Base-by-base conservation (phyloP, 2,797 vertebrate genomes). In the Sarcoramphus papa region DNA sequence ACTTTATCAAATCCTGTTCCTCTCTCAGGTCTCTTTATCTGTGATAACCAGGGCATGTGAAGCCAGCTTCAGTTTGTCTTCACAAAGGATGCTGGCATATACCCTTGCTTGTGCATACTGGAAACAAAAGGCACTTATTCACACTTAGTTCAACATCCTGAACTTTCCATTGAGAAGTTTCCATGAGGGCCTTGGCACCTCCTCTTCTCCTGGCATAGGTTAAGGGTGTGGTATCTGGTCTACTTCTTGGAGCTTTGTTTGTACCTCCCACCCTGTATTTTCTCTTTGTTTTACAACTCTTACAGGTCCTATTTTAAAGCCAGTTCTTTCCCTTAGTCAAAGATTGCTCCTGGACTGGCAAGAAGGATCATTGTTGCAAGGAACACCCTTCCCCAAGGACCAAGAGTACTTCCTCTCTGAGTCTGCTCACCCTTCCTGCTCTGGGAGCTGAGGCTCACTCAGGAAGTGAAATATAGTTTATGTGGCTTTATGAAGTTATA, bases 371-470 rank as follows among this genome's bases (percentile, higher is more conserved):
- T 2, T 69, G 30, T 43, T 65, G 68, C 20, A 76, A 76, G 89
- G 30, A 97, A 81, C 93, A 90, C 91, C 93, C 87, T 94, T 97
- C 85, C 95, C 69, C 20, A 40, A 84, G 65, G 85, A 78, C 51
- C 47, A 14, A 72, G 21, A 7, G 20, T 80, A 18, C 51, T 96
- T 96, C 87, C 89, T 88, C 16, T 48, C 57, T 31, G 47, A 14
- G 19, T 67, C 78, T 73, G 65, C n/a, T 95, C 73, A 67, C 54
- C 14, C 76, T 93, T 93, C 91, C 93, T 90, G 85, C 87, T 41
- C 41, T 69, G 76, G 90, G 43, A 78, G 54, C 76, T 5, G 25
- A 70, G 30, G 27, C 60, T 59, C 20, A 15, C 87, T 93, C 54
- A 69, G 90, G 82, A 93, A 88, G 6, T 62, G 57, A 19, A 76